A percentile compares a stretch with the other conserved stretches of the same genome.
Evolutionary conservation across 1,140 invertebrate species (phyloP).

Genomic region (Tetragonula clypearis): DNA sequence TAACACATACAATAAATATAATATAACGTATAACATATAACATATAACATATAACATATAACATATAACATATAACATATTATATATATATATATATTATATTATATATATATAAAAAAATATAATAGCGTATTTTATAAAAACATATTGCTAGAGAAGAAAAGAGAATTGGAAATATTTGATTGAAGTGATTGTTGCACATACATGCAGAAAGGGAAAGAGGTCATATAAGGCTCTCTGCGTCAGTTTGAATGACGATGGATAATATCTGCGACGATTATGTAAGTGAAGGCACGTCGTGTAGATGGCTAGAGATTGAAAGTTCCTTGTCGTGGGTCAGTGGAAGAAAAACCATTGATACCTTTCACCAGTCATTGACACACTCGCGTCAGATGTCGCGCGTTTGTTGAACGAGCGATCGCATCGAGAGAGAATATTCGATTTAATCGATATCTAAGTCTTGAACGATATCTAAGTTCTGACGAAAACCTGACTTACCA

Average conservation of each 20-base stretch:
- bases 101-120: too few species aligned
- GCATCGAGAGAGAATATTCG: neutral
- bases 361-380: constrained; percentile 67
- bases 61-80: too few species aligned
- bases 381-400: constrained; percentile 43
- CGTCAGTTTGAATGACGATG: neutral
- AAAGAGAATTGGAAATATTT: too few species aligned
- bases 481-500: too few species aligned
- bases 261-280: constrained; percentile 37
- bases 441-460: neutral
- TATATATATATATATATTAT: too few species aligned
- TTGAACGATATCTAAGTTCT: neutral
- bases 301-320: constrained; percentile 57
- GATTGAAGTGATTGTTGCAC: too few species aligned
- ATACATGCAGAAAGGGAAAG: too few species aligned
- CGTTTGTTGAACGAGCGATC: constrained; percentile 35
- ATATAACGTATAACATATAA: too few species aligned
- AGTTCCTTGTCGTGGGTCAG: constrained; percentile 63
- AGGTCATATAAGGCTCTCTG: neutral
- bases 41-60: too few species aligned
- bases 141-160: too few species aligned
- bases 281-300: constrained; percentile 30
- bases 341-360: constrained; percentile 66
- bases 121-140: too few species aligned
- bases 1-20: too few species aligned